A percentile compares a stretch with the other conserved stretches of the same genome.
phyloP scores from a whole-genome alignment of 2,113 vertebrate genomes.

The Globicephala melas region DNA sequence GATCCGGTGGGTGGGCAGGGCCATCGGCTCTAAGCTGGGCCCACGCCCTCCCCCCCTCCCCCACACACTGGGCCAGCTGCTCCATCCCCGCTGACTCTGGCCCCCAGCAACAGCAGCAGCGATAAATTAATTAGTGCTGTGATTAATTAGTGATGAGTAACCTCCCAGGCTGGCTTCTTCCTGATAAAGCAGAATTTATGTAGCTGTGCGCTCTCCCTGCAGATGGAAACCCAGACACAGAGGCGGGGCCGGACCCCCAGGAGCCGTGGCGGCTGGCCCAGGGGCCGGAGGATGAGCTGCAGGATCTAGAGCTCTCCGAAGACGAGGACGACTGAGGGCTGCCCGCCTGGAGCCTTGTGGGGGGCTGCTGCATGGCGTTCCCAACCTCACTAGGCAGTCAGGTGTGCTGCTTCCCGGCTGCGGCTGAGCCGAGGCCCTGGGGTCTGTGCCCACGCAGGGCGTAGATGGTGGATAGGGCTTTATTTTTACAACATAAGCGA shows the following conservation, averaged over 20 bases:
- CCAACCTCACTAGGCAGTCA: neutral
- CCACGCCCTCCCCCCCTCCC: neutral
- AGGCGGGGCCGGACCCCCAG: conserved; percentile 68
- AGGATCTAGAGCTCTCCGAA: conserved; percentile 92
- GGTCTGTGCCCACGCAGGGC: neutral
- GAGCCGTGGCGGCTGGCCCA: conserved; percentile 88
- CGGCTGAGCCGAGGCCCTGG: neutral
- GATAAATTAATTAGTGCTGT: conserved; percentile 75
- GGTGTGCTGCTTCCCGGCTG: neutral
- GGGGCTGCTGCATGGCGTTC: neutral
- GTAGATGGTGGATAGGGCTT: neutral
- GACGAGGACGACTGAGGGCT: conserved; percentile 70
- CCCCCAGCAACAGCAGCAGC: conserved; percentile 46
- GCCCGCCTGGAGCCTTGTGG: neutral
- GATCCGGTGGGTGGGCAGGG: neutral
- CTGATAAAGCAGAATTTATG: conserved; percentile 67
- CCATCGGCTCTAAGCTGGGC: neutral
- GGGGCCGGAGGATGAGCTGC: conserved; percentile 90
- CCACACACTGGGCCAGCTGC: conserved; percentile 15
- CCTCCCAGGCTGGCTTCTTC: conserved; percentile 46
- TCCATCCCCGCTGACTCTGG: neutral
- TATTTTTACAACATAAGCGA: conserved; percentile 43
- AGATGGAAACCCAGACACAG: conserved; percentile 13
- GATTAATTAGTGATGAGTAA: conserved; percentile 78
- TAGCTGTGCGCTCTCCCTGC: neutral